Conservation (phyloP, 2,113 vertebrate species). For the Cheirogaleus medius region DNA sequence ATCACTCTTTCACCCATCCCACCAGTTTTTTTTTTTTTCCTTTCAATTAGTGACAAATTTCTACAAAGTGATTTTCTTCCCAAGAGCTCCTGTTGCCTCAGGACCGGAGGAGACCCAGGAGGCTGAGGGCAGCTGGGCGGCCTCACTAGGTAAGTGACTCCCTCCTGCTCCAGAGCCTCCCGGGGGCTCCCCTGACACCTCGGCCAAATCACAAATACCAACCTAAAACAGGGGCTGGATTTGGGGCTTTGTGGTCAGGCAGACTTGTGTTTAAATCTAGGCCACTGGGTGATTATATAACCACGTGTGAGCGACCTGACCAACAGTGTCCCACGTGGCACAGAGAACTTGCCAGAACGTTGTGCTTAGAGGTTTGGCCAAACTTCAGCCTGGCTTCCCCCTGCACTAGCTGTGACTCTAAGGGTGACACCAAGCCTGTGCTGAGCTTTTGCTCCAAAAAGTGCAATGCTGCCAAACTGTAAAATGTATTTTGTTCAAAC, state of each 20-base stretch:
- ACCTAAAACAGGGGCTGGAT: neutral
- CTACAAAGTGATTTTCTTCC: constrained; percentile 10
- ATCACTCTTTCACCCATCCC: neutral
- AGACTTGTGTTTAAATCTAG: neutral
- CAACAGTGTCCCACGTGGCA: accelerated
- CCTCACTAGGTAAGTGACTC: neutral
- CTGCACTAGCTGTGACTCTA: accelerated
- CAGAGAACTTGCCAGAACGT: neutral
- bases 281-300: neutral
- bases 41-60: neutral
- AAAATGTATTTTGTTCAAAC: neutral
- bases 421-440: neutral
- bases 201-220: neutral
- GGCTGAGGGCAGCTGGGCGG: neutral
- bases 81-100: neutral
- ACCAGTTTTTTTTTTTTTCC: neutral
- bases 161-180: neutral
- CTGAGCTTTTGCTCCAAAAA: neutral
- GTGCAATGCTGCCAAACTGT: neutral
- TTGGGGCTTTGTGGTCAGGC: neutral
- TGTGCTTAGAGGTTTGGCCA: neutral
- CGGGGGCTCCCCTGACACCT: neutral
- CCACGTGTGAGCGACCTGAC: neutral
- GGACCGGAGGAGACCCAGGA: neutral
- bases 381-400: neutral